Percentiles rank a stretch among this genome's conserved stretches.
Conservation (phyloP, 2,888 invertebrate species). For the Sepioteuthis lessoniana region DNA sequence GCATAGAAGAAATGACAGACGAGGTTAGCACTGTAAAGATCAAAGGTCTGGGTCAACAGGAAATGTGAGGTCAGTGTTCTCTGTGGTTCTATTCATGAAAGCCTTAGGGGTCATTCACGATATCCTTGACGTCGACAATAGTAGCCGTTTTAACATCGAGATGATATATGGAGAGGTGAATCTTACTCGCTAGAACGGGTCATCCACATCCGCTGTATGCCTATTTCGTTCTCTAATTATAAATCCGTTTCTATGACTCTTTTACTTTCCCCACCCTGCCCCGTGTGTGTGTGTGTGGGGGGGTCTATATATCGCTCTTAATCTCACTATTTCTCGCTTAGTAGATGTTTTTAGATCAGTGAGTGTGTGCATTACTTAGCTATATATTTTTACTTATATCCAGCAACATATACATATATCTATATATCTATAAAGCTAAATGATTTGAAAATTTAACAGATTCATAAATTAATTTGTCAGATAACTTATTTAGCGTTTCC, state of each 20-base stretch:
- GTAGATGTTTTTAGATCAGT: too few relatives aligned
- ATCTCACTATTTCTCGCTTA: too few relatives aligned
- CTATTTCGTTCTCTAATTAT: neutral
- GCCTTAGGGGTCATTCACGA: neutral
- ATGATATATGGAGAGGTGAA: constrained; percentile 16
- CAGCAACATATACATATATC: too few relatives aligned
- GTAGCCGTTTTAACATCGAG: neutral
- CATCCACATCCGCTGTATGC: neutral
- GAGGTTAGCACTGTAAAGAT: neutral
- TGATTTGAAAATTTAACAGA: too few relatives aligned
- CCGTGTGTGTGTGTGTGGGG: neutral
- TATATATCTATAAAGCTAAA: too few relatives aligned
- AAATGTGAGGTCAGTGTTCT: neutral
- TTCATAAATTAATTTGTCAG: too few relatives aligned
- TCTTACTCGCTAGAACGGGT: neutral
- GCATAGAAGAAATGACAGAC: neutral
- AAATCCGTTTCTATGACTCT: too few relatives aligned
- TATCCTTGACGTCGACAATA: neutral
- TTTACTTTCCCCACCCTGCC: neutral
- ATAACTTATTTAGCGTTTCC: too few relatives aligned
- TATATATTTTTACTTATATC: too few relatives aligned
- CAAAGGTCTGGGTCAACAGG: neutral
- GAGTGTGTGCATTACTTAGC: too few relatives aligned
- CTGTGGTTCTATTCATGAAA: neutral
- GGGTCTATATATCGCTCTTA: too few relatives aligned